Evolutionary conservation across 2,113 vertebrate genomes (phyloP).

Genomic region (Lucifuga dentata): DNA sequence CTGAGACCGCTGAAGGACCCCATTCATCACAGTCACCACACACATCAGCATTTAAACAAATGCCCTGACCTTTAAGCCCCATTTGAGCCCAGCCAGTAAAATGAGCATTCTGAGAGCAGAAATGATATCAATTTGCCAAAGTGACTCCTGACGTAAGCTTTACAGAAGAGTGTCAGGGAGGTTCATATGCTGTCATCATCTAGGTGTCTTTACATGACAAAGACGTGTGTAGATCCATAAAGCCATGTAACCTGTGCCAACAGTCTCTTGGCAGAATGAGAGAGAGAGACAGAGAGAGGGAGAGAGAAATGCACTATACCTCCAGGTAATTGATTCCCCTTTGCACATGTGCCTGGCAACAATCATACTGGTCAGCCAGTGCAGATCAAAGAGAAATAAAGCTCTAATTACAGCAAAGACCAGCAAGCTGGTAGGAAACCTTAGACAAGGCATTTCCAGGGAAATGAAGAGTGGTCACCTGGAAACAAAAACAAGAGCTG

Average conservation of each 20-base stretch:
- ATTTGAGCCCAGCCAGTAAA: slow-evolving; percentile 37
- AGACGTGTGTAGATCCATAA: not conserved
- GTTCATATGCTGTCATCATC: not conserved
- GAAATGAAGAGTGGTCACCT: slow-evolving; percentile 20
- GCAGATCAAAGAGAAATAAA: slow-evolving; percentile 61
- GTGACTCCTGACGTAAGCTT: slow-evolving; percentile 22
- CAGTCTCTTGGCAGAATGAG: not conserved
- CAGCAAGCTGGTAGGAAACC: slow-evolving; percentile 20
- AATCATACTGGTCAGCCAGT: slow-evolving; percentile 30
- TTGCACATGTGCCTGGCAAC: slow-evolving; percentile 79
- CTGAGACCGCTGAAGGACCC: slow-evolving; percentile 9
- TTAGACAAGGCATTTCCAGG: slow-evolving; percentile 9
- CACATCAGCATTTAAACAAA: slow-evolving; percentile 45
- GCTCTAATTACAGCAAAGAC: slow-evolving; percentile 73
- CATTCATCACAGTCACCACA: slow-evolving; percentile 15
- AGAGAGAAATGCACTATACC: slow-evolving; percentile 40
- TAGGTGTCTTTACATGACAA: not conserved
- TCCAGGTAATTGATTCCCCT: slow-evolving; percentile 73
- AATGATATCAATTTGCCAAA: slow-evolving; percentile 29
- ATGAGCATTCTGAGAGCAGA: slow-evolving; percentile 13
- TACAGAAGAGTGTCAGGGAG: not conserved
- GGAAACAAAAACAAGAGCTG: slow-evolving; percentile 38
- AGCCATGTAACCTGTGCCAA: slow-evolving; percentile 14
- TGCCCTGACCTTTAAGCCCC: slow-evolving; percentile 50
- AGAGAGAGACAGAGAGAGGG: not conserved